These are phyloP conservation scores for Tautogolabrus adspersus DNA, from an alignment of 2,113 vertebrate genomes.

Conservation along the genomic window DNA sequence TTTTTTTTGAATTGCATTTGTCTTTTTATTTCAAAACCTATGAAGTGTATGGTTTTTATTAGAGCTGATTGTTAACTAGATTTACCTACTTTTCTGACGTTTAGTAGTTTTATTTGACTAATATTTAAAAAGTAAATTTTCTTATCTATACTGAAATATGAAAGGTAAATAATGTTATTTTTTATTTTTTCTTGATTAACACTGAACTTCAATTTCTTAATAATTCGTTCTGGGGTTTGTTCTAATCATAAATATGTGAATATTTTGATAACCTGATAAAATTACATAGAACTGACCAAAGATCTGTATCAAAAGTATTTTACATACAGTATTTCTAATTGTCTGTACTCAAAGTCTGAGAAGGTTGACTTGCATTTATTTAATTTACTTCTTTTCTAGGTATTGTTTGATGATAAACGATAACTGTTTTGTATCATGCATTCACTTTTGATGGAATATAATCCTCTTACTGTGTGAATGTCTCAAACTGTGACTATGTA, in stretches of 20 bases:
- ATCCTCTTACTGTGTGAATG: conserved; percentile 30
- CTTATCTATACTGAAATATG: no score
- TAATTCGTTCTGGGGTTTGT: not conserved
- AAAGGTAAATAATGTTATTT: no score
- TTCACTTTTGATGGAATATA: conserved; percentile 40
- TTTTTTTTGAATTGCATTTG: no score
- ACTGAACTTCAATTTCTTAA: not conserved
- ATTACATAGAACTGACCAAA: no score
- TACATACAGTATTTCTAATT: not conserved
- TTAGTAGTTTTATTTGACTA: no score
- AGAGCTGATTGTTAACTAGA: no score
- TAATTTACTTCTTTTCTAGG: not conserved
- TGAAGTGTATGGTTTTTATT: not conserved
- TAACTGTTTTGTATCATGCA: not conserved
- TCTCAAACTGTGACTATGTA: conserved; percentile 36
- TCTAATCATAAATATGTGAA: not conserved
- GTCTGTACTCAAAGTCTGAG: not conserved
- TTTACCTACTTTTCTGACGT: not conserved
- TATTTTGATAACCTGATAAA: not conserved
- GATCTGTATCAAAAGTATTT: conserved; percentile 1
- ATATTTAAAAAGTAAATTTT: no score
- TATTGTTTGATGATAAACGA: conserved; percentile 11
- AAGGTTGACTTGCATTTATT: not conserved
- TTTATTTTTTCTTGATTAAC: not conserved
- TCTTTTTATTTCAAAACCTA: no score